Evolutionary conservation across 2,888 invertebrate genomes (phyloP).

Genomic region (Pycnomerus fuliginosus): DNA sequence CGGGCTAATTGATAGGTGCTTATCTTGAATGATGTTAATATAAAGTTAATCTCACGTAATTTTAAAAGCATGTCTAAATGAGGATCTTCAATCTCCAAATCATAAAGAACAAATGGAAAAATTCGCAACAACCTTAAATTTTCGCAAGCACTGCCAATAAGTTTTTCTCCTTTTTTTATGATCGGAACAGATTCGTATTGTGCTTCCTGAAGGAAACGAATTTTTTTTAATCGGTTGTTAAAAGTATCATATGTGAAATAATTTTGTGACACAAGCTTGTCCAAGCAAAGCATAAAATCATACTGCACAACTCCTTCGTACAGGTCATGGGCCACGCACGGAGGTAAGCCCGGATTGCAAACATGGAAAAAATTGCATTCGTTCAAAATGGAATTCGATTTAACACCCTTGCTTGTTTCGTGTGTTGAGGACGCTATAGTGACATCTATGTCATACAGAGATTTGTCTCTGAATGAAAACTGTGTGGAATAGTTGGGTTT

Average conservation of each 20-base stretch:
- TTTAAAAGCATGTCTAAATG: not conserved
- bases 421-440: not conserved
- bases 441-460: too few species aligned
- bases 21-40: not conserved
- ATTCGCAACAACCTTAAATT: not conserved
- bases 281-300: conserved; percentile 26
- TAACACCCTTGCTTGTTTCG: conserved; percentile 13
- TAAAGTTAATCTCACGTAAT: not conserved
- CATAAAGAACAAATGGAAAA: not conserved
- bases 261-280: conserved; percentile 19
- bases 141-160: not conserved
- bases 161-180: not conserved
- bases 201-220: not conserved
- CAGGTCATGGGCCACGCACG: conserved; percentile 4
- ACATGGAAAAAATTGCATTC: conserved; percentile 22
- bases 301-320: conserved; percentile 26
- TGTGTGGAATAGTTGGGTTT: too few species aligned
- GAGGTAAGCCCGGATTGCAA: conserved; percentile 7
- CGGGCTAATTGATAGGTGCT: not conserved
- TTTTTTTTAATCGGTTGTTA: not conserved
- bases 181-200: not conserved
- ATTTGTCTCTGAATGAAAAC: too few species aligned
- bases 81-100: not conserved
- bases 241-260: not conserved
- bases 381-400: conserved; percentile 25